These are phyloP conservation scores for Nyctibius bracteatus DNA, from an alignment of 2,113 vertebrate genomes.

Conservation along the genomic window DNA sequence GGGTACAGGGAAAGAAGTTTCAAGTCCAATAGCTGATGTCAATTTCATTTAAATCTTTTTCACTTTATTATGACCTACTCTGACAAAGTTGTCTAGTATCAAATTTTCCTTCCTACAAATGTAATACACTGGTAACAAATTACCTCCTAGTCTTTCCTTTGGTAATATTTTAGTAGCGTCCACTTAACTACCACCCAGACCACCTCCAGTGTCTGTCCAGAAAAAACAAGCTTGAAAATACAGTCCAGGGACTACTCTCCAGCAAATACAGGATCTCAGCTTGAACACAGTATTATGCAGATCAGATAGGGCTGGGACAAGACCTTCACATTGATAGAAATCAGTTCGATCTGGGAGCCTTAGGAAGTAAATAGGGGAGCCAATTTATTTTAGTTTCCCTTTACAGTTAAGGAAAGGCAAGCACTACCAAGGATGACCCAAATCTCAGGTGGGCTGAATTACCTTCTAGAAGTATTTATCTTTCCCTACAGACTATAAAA, in stretches of 20 bases:
- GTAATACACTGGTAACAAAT: not conserved
- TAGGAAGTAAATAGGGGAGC: not conserved
- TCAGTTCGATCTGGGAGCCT: not conserved
- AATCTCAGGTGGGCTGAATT: not conserved
- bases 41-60: not conserved
- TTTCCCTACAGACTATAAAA: not conserved
- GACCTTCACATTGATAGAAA: not conserved
- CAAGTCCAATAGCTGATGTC: rapidly evolving
- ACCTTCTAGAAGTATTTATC: not conserved
- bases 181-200: not conserved
- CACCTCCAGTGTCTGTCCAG: not conserved
- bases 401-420: not conserved
- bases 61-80: not conserved
- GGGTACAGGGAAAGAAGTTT: not conserved
- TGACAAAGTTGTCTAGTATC: not conserved
- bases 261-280: not conserved
- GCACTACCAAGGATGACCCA: not conserved
- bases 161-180: not conserved
- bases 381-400: not conserved
- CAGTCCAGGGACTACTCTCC: not conserved
- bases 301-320: not conserved
- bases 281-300: not conserved
- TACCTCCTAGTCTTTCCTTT: not conserved
- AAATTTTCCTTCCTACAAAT: not conserved
- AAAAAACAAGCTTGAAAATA: not conserved